A percentile compares a stretch with the other conserved stretches of the same genome.
These are phyloP conservation scores for Cyanistes caeruleus DNA, from an alignment of 2,113 vertebrate species.

Conservation along the genomic window DNA sequence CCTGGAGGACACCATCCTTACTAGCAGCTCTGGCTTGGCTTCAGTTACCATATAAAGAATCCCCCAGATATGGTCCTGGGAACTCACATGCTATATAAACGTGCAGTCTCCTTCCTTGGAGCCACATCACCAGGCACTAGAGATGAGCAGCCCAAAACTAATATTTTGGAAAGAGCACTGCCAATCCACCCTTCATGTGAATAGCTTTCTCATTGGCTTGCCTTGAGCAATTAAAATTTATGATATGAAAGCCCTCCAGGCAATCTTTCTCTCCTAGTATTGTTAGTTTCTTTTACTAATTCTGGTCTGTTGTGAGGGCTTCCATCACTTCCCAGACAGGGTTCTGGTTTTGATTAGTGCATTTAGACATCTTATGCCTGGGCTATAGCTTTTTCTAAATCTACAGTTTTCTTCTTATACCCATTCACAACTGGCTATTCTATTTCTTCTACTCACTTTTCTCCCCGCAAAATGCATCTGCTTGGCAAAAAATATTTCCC, in stretches of 20 bases:
- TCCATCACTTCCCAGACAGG: background rate
- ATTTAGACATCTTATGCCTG: background rate
- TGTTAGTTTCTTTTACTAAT: background rate
- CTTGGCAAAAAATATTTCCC: background rate
- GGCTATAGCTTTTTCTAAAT: background rate
- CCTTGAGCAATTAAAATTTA: background rate
- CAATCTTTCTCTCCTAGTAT: background rate
- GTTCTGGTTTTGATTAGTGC: background rate
- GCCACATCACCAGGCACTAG: slow-evolving; percentile 25
- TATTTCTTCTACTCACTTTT: background rate
- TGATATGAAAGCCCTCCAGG: background rate
- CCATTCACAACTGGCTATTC: background rate
- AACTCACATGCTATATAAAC: background rate
- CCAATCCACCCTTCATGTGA: slow-evolving; percentile 17
- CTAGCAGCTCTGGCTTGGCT: background rate
- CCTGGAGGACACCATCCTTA: background rate
- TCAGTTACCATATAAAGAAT: slow-evolving; percentile 4
- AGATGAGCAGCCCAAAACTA: slow-evolving; percentile 43
- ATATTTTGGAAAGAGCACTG: slow-evolving; percentile 43
- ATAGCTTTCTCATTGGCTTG: background rate
- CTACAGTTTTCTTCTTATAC: background rate
- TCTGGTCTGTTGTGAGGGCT: background rate
- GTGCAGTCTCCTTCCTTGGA: slow-evolving; percentile 26
- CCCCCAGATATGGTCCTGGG: background rate
- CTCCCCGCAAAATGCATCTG: background rate